A percentile compares a stretch with the other conserved stretches of the same genome.
phyloP scores from a whole-genome alignment of 2,888 invertebrate genomes.

The Sesia bembeciformis region DNA sequence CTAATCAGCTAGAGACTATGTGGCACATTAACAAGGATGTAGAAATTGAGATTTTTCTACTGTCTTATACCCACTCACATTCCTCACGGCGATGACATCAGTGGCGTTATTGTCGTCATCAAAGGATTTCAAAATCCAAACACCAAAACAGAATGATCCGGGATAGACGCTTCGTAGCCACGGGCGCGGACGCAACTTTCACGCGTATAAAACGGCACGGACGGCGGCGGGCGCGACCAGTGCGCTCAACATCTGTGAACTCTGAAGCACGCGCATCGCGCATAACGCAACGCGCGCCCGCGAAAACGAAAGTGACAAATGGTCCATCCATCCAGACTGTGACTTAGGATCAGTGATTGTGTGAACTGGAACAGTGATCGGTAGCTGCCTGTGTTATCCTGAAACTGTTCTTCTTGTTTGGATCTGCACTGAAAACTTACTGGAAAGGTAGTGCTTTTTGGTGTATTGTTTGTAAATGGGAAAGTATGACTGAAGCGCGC shows the following conservation, averaged over 20 bases:
- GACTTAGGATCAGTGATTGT: constrained; percentile 47
- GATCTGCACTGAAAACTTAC: constrained; percentile 34
- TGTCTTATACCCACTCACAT: constrained; percentile 10
- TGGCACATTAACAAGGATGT: too few species aligned
- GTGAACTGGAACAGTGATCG: constrained; percentile 67
- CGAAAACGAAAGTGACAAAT: constrained; percentile 63
- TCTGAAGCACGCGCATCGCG: constrained; percentile 32
- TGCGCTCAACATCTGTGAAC: constrained; percentile 36
- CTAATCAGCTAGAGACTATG: too few species aligned
- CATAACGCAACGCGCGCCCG: constrained; percentile 16
- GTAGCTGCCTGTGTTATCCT: constrained; percentile 65
- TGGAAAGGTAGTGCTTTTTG: constrained; percentile 44
- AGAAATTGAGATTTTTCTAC: too few species aligned
- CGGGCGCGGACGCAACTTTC: constrained; percentile 55
- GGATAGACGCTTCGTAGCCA: constrained; percentile 46
- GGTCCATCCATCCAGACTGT: constrained; percentile 33
- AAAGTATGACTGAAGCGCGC: too few species aligned
- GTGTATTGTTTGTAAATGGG: too few species aligned
- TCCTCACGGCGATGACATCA: constrained; percentile 24
- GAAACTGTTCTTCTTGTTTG: constrained; percentile 38
- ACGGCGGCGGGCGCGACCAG: constrained; percentile 59
- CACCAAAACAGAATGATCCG: constrained; percentile 45
- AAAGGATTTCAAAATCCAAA: constrained; percentile 58
- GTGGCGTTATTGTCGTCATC: constrained; percentile 49
- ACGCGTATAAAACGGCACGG: constrained; percentile 62